These are phyloP conservation scores for Panurus biarmicus DNA, from an alignment of 2,113 vertebrate genomes.

Conservation along the genomic window DNA sequence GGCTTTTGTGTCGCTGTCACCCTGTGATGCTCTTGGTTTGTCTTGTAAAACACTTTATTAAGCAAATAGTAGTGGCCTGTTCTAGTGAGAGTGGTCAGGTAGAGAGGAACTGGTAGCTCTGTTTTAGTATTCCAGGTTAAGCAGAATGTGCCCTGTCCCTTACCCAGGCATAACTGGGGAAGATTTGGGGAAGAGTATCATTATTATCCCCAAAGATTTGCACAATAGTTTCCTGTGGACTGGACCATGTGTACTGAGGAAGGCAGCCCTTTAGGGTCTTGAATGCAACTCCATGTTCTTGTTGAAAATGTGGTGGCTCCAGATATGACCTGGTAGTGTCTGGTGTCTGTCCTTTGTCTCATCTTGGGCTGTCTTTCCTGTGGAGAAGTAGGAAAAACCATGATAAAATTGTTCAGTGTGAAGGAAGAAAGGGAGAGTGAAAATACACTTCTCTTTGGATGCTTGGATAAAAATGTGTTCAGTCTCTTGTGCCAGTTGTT, in stretches of 20 bases:
- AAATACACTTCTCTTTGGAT: neutral
- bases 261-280: neutral
- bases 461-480: neutral
- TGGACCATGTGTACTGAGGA: neutral
- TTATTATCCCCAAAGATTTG: neutral
- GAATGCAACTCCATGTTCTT: rapidly evolving
- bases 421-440: neutral
- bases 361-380: neutral
- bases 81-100: neutral
- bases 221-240: neutral
- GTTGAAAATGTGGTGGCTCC: neutral
- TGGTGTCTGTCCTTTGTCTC: neutral
- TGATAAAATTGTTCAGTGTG: neutral
- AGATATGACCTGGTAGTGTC: rapidly evolving
- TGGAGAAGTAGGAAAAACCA: neutral
- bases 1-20: neutral
- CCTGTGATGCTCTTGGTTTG: neutral
- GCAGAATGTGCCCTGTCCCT: neutral
- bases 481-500: neutral
- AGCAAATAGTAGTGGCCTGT: neutral
- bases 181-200: neutral
- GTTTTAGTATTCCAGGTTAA: neutral
- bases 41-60: neutral
- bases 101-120: neutral
- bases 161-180: neutral